Base-by-base conservation (phyloP, 1,140 invertebrate species). In the Pogonognathellus flavescens region DNA sequence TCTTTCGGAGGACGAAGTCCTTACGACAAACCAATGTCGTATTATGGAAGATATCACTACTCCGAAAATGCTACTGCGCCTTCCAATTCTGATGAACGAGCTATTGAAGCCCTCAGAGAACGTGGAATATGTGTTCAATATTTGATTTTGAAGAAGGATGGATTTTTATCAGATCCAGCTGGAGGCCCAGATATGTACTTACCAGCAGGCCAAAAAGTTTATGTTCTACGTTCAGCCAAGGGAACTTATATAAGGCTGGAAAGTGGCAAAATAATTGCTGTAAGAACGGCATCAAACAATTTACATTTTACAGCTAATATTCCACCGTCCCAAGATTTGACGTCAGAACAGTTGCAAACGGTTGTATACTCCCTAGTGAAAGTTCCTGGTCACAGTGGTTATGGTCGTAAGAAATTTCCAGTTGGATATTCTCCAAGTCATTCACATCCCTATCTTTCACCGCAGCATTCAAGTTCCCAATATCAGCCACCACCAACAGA, bases 181-280 rank as follows among this genome's bases (percentile, higher is more conserved):
- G 86, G 86, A 22, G 88, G 84, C 22, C 59, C 83, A 13, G 85
- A 88, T 59, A 87, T 88, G 22, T 88, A 83, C 18, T 20, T 88
- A 8, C 49, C 49, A n/a, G 82, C 85, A 0, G 88, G 88, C 57
- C 85, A 88, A 20, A 86, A 85, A 50, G 76, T 88, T 52, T 76
- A 84, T 18, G 52, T 88, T 22, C 16, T 88, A 16, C 80, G 86
- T 13, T 86, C 88, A 31, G 14, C 31, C 4, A 82, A 84, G 25
- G 85, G 86, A 18, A 85, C 82, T 0, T 87, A 87, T 49, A 20
- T 88, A 11, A 60, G 83, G 53, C 41, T 87, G 31, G 18, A 41
- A 14, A 86, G 80, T 84, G 85, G 86, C 13, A 50, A 66, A 18
- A 52, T 87, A 11, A 85, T 88, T 13, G 81, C 83, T 13, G 53